These are phyloP conservation scores for Lynx canadensis DNA, from an alignment of 2,113 vertebrate species.

Conservation along the genomic window DNA sequence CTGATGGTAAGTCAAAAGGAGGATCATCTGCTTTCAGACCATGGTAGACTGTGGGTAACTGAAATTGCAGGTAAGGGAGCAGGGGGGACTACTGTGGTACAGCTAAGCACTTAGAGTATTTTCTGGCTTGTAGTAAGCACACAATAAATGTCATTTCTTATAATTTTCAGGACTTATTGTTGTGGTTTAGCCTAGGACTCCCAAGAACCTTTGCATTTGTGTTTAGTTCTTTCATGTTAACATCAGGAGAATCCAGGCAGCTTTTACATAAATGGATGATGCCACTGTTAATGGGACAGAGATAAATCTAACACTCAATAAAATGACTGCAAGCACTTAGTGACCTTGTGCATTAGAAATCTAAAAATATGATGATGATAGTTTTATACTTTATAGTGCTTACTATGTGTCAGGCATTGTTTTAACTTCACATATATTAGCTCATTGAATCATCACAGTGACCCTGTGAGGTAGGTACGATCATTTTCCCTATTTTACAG, in stretches of 20 bases:
- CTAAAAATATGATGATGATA: background rate
- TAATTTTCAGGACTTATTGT: background rate
- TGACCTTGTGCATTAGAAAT: background rate
- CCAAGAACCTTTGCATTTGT: background rate
- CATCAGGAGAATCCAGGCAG: background rate
- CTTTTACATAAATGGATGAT: background rate
- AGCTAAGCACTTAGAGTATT: background rate
- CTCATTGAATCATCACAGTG: background rate
- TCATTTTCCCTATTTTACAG: background rate
- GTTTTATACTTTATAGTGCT: background rate
- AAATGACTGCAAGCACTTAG: background rate
- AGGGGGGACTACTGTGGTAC: background rate
- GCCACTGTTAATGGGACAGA: background rate
- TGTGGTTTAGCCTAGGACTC: background rate
- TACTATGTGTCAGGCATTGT: background rate
- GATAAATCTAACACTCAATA: background rate
- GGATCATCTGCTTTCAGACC: background rate
- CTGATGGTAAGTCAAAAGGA: background rate
- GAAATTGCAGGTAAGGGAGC: background rate
- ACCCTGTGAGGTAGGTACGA: background rate
- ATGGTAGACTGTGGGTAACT: background rate
- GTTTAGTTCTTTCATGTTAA: background rate
- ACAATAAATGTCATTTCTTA: background rate
- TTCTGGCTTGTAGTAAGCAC: background rate
- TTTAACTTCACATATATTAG: background rate